Conservation (phyloP, 2,113 vertebrate species). For the Podarcis muralis region DNA sequence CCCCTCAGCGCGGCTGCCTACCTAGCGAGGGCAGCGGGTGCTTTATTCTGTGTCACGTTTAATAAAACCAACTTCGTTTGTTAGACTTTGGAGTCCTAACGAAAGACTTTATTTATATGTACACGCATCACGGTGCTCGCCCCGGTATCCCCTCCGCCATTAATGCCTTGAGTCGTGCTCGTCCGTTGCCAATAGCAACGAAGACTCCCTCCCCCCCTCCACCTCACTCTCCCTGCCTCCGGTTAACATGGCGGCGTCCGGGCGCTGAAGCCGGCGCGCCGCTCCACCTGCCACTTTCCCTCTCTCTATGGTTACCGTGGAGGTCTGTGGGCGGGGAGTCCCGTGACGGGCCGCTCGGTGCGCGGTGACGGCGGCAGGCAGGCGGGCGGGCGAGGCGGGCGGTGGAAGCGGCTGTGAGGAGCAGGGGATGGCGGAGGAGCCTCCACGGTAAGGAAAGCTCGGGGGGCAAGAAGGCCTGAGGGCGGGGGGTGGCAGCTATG, state of each 20-base stretch:
- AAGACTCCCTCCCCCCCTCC: not conserved
- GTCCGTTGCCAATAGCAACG: slow-evolving; percentile 45
- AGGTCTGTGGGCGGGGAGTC: slow-evolving; percentile 58
- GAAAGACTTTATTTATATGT: not conserved
- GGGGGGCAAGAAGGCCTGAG: not conserved
- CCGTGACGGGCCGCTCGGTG: slow-evolving; percentile 60
- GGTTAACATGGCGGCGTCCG: slow-evolving; percentile 37
- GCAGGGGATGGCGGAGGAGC: not conserved
- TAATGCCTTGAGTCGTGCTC: not conserved
- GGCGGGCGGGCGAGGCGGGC: not conserved
- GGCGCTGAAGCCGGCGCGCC: slow-evolving; percentile 14
- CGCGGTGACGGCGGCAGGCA: slow-evolving; percentile 55
- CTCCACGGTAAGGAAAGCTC: not conserved
- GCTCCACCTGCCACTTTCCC: slow-evolving; percentile 21
- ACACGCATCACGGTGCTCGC: not conserved
- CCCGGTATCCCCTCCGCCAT: not conserved
- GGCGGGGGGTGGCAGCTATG: not conserved
- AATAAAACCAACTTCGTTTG: not conserved
- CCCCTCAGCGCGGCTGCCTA: not conserved
- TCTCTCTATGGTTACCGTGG: slow-evolving; percentile 39
- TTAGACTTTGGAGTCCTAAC: not conserved
- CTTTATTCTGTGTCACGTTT: not conserved
- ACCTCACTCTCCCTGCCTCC: not conserved
- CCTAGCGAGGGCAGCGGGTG: not conserved
- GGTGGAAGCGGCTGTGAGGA: not conserved